Evolutionary conservation across 2,113 vertebrate genomes (phyloP).

Genomic region (Trichechus manatus): DNA sequence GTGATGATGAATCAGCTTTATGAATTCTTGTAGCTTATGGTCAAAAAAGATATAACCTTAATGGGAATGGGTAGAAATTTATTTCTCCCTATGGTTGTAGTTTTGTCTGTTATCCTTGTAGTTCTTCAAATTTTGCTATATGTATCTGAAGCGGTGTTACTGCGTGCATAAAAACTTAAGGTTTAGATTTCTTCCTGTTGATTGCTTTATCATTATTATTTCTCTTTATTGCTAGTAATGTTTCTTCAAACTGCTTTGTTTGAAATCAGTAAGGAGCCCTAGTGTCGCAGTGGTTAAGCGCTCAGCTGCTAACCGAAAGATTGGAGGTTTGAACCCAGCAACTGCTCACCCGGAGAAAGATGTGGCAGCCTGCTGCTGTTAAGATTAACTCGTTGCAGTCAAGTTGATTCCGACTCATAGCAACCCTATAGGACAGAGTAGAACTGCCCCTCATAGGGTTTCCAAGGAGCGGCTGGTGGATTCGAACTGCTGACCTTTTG

Average conservation of each 20-base stretch:
- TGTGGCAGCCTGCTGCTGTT: not conserved
- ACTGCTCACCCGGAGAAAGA: not conserved
- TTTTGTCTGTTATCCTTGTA: not conserved
- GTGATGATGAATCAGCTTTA: constrained; percentile 24
- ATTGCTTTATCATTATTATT: constrained; percentile 12
- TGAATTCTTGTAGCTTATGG: not conserved
- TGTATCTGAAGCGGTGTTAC: constrained; percentile 33
- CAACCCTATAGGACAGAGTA: too few relatives aligned
- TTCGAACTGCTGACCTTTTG: too few relatives aligned
- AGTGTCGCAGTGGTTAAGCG: not conserved
- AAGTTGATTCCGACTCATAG: too few relatives aligned
- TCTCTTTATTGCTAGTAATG: not conserved
- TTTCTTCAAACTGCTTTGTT: constrained; percentile 14
- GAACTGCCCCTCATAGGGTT: too few relatives aligned
- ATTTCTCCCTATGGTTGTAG: not conserved
- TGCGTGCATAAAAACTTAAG: not conserved
- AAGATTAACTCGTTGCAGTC: not conserved
- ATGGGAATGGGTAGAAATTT: not conserved
- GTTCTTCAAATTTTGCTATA: constrained; percentile 17
- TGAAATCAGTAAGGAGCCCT: not conserved
- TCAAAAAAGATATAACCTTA: not conserved
- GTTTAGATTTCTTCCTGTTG: not conserved
- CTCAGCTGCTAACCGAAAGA: not conserved
- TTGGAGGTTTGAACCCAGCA: not conserved
- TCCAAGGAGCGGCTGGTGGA: too few relatives aligned